Base-by-base conservation (phyloP, 2,888 invertebrate genomes). In the Tetragonula carbonaria region DNA sequence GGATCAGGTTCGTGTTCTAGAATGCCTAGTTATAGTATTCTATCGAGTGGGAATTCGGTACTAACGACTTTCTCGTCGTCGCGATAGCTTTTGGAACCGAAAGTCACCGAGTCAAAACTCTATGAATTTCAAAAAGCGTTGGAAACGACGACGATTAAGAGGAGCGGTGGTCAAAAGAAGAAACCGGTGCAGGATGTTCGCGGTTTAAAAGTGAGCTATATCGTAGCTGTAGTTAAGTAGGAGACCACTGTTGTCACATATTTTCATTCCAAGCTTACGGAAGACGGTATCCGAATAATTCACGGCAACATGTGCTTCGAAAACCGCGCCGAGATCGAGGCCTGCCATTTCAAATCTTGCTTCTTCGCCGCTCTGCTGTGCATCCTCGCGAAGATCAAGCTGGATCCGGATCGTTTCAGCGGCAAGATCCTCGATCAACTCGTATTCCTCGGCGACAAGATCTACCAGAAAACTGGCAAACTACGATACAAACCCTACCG, bases 321-420 rank as follows among this genome's bases (percentile, higher is more conserved):
- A n/a, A 87, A 92, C 74, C 92, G 93, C 5, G 53, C 51, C 0
- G n/a, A 45, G 3, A 5, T 45, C 2, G 91, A 93, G 38, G 62
- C 77, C 0, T 84, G 81, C 33, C 90, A 94, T 33, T 92, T 92
- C 53, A 94, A 93, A 65, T 75, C 91, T 4, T 94, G 94, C 66
- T 93, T 91, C 71, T 93, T 90, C 62, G 87, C 93, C 0, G 91
- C 93, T 0, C 87, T 94, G 50, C 71, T 94, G 0, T 93, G 93
- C 67, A 91, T 94, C 5, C 84, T 94, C 4, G 85, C 91, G 0
- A 94, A 93, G 87, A 91, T 92, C 13, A 87, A 87, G 18, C 38
- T 88, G 5, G 83, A 92, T n/a, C 88, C 89, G 0, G 65, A 91
- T 13, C 51, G 84, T 4, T 93, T 94, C 67, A 78, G 76, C 4